A percentile compares a stretch with the other conserved stretches of the same genome.
Evolutionary conservation across 2,888 invertebrate species (phyloP).

Genomic region (Andrena fulva): DNA sequence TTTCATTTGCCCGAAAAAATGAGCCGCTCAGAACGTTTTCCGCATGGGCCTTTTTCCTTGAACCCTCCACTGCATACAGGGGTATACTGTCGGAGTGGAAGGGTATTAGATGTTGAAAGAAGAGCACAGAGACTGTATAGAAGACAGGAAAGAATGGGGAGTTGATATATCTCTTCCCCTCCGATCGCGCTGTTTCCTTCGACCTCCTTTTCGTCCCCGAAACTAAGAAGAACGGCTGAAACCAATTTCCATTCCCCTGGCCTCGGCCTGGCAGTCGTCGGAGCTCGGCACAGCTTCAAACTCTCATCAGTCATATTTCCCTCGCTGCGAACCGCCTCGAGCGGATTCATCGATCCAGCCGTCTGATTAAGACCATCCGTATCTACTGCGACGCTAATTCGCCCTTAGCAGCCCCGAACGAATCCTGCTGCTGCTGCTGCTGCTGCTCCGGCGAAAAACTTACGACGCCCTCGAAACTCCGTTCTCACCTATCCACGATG

Average conservation of each 20-base stretch:
- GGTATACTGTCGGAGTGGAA: too few species aligned
- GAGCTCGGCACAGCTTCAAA: not conserved
- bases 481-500: conserved; percentile 37
- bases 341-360: conserved; percentile 39
- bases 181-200: not conserved
- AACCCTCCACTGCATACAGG: too few species aligned
- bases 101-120: too few species aligned
- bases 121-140: too few species aligned
- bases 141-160: too few species aligned
- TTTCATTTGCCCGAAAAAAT: too few species aligned
- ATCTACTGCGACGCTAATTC: conserved; percentile 52
- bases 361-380: conserved; percentile 59
- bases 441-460: conserved; percentile 41
- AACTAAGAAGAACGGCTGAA: conserved; percentile 10
- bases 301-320: conserved; percentile 34
- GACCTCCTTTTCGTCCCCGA: not conserved
- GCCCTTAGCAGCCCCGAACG: conserved; percentile 43
- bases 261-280: not conserved
- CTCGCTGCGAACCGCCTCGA: not conserved
- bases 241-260: conserved; percentile 5
- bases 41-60: too few species aligned
- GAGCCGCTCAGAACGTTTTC: too few species aligned
- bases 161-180: not conserved
- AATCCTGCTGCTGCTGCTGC: not conserved
- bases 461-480: conserved; percentile 31